These are phyloP conservation scores for Conomelus anceps DNA, from an alignment of 2,888 invertebrate species.

Conservation along the genomic window DNA sequence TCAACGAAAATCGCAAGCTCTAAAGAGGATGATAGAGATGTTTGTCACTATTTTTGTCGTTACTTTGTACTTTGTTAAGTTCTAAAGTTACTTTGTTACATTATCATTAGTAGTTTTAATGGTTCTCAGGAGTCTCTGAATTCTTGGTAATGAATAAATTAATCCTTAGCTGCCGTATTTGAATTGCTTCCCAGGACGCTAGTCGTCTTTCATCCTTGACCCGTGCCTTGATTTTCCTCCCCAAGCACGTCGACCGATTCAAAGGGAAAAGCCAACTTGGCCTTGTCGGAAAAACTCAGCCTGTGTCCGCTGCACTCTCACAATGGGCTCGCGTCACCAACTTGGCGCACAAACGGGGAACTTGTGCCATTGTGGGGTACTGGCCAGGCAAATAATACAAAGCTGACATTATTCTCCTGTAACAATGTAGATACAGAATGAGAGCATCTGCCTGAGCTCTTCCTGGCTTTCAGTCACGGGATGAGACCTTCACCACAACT, in stretches of 20 bases:
- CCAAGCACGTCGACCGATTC: neutral
- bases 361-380: neutral
- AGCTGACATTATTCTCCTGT: neutral
- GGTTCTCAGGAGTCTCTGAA: neutral
- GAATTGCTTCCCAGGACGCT: no score
- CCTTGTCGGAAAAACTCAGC: neutral
- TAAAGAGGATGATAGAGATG: no score
- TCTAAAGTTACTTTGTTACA: no score
- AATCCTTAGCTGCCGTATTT: neutral
- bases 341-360: neutral
- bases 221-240: neutral
- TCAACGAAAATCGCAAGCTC: no score
- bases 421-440: neutral
- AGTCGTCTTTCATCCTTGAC: neutral
- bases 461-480: neutral
- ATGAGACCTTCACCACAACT: neutral
- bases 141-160: neutral
- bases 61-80: no score
- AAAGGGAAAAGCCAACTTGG: neutral
- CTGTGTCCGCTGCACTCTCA: neutral
- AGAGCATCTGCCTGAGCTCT: neutral
- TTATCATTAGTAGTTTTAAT: no score
- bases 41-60: neutral
- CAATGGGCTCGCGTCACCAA: neutral
- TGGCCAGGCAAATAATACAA: neutral